A percentile compares a stretch with the other conserved stretches of the same genome.
These are phyloP conservation scores for Apotomis capreana DNA, from an alignment of 2,888 invertebrate genomes.

Conservation along the genomic window DNA sequence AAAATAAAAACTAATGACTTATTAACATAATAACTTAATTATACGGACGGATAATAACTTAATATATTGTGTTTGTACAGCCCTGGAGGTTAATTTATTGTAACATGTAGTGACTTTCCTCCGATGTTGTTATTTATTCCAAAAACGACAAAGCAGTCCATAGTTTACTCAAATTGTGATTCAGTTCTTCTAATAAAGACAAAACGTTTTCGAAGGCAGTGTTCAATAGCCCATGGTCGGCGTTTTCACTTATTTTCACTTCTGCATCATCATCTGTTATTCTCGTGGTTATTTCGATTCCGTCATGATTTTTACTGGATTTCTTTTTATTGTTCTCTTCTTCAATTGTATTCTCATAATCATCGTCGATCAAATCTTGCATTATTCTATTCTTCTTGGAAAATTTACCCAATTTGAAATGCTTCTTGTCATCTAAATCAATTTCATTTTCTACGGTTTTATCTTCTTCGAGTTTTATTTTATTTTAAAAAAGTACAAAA, in stretches of 20 bases:
- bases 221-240: slow-evolving; percentile 60
- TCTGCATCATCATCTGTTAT: slow-evolving; percentile 57
- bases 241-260: slow-evolving; percentile 56
- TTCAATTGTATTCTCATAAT: slow-evolving; percentile 47
- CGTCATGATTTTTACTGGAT: slow-evolving; percentile 45
- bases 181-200: slow-evolving; percentile 65
- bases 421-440: slow-evolving; percentile 51
- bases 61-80: too few species aligned
- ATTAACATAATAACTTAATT: neutral
- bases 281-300: slow-evolving; percentile 58
- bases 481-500: slow-evolving; percentile 36
- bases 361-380: slow-evolving; percentile 53
- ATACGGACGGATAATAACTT: too few species aligned
- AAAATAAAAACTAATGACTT: slow-evolving; percentile 16
- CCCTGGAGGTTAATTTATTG: too few species aligned
- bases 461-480: slow-evolving; percentile 26
- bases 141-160: slow-evolving; percentile 66
- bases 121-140: slow-evolving; percentile 53
- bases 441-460: slow-evolving; percentile 59
- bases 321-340: slow-evolving; percentile 26
- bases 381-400: slow-evolving; percentile 59
- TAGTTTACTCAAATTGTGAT: slow-evolving; percentile 66
- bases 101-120: neutral
- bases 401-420: slow-evolving; percentile 59
- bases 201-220: slow-evolving; percentile 63